A percentile compares a stretch with the other conserved stretches of the same genome.
These are phyloP conservation scores for Rhagium mordax DNA, from an alignment of 2,888 invertebrate species.

Conservation along the genomic window DNA sequence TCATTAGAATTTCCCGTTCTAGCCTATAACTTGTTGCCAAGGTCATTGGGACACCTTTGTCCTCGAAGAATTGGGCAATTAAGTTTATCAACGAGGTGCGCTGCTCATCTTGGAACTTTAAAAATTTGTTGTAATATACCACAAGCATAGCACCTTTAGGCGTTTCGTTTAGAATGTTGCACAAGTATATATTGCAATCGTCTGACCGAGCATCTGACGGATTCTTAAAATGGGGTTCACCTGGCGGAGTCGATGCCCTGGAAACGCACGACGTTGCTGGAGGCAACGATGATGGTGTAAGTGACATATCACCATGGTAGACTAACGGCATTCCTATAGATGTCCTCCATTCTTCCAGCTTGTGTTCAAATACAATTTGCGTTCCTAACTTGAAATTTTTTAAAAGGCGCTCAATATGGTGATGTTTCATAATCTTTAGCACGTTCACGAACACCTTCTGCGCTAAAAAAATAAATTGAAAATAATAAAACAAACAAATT, in stretches of 20 bases:
- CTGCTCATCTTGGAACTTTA: too few relatives aligned
- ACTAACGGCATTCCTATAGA: constrained; percentile 43
- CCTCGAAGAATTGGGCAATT: too few relatives aligned
- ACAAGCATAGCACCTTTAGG: constrained; percentile 40
- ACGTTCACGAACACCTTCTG: too few relatives aligned
- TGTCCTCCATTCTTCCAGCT: constrained; percentile 50
- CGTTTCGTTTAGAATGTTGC: constrained; percentile 39
- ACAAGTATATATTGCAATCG: not conserved
- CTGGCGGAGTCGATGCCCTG: constrained; percentile 2
- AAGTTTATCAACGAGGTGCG: too few relatives aligned
- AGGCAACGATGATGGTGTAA: constrained; percentile 20
- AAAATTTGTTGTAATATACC: constrained; percentile 15
- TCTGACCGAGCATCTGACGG: not conserved
- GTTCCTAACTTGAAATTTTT: constrained; percentile 49
- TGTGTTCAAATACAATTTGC: constrained; percentile 52
- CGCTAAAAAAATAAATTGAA: too few relatives aligned
- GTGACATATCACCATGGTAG: not conserved
- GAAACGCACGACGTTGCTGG: too few relatives aligned
- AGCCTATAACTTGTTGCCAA: too few relatives aligned
- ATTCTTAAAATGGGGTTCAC: constrained; percentile 10
- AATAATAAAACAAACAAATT: too few relatives aligned
- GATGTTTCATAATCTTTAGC: too few relatives aligned
- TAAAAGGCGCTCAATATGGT: constrained; percentile 29
- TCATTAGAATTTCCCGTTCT: too few relatives aligned
- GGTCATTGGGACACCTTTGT: too few relatives aligned